Conservation (phyloP, 2,888 invertebrate genomes). For the Erynnis tages region DNA sequence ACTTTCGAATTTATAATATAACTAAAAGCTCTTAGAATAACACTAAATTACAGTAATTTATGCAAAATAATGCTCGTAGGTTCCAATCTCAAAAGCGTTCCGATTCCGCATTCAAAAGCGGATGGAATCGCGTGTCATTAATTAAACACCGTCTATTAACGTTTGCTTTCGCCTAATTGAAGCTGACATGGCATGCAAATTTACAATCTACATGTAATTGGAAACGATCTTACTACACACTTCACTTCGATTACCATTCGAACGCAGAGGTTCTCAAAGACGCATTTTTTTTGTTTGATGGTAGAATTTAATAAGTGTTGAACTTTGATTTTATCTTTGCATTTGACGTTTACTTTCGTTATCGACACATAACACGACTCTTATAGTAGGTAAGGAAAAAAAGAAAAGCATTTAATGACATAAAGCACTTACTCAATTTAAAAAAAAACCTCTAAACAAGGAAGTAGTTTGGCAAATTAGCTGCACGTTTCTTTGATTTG, state of each 20-base stretch:
- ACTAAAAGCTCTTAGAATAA: too few relatives aligned
- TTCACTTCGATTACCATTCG: conserved; percentile 11
- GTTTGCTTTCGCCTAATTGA: conserved; percentile 58
- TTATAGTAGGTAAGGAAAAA: too few relatives aligned
- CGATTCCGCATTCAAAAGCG: background rate
- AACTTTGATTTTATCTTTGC: background rate
- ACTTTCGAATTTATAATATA: too few relatives aligned
- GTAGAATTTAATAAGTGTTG: too few relatives aligned
- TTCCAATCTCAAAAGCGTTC: too few relatives aligned
- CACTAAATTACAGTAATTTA: background rate
- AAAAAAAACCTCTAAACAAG: too few relatives aligned
- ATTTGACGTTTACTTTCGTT: too few relatives aligned
- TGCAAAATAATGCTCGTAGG: background rate
- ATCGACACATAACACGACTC: too few relatives aligned
- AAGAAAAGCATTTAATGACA: too few relatives aligned
- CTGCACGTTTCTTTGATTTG: too few relatives aligned
- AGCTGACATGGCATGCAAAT: conserved; percentile 44
- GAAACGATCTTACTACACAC: conserved; percentile 11
- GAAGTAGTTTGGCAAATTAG: too few relatives aligned
- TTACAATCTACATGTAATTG: conserved; percentile 27
- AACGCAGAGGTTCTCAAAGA: conserved; percentile 4
- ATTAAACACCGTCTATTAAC: conserved; percentile 48
- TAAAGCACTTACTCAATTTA: too few relatives aligned
- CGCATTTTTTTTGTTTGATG: background rate
- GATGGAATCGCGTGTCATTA: conserved; percentile 38